Evolutionary conservation across 2,113 vertebrate genomes (phyloP), one percentile per base, ranked within the genome.

Genomic region (Rynchops niger): DNA sequence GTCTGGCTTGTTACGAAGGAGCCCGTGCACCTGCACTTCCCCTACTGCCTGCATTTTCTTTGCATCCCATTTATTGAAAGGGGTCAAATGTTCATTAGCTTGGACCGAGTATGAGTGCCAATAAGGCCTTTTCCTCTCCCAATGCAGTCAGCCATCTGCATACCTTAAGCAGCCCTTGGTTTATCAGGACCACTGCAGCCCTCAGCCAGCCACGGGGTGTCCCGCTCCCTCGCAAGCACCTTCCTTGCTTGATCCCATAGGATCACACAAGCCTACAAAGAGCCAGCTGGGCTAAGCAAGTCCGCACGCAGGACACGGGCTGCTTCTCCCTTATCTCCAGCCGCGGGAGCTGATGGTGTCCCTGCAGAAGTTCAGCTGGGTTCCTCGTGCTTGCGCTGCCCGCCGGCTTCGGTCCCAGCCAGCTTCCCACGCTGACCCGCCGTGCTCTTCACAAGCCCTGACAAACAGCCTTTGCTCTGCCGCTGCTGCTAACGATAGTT

Each of bases 251-350:
- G 23, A 27, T 76, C 59, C 61, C 14, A 0, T 0, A 3, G 0
- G 7, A 20, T 67, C 85, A 1, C 32, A 27, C 6, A 4, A 29
- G 52, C 56, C 56, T 43, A 6, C 29, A 10, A 16, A 30, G 55
- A 7, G 11, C 38, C 4, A 47, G 9, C 42, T 27, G 77, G 32
- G 65, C 47, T 32, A 5, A 63, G 73, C 34, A 7, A 23, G 32
- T 18, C 55, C 63, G 11, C 12, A 1, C 0, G 7, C 62, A 53
- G 55, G 9, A 3, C 1, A 0, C 0, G 19, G 42, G 9, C 38
- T 84, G 9, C 2, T 14, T 32, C 19, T 32, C 25, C 86, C 84
- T 32, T 3, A 25, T 38, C 55, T 56, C 26, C 85, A 77, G 47
- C 21, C 49, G 8, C 1, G 1, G 27, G 34, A 74, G 26, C 20